phyloP scores from a whole-genome alignment of 2,797 vertebrate species.

The Borostomias antarcticus region DNA sequence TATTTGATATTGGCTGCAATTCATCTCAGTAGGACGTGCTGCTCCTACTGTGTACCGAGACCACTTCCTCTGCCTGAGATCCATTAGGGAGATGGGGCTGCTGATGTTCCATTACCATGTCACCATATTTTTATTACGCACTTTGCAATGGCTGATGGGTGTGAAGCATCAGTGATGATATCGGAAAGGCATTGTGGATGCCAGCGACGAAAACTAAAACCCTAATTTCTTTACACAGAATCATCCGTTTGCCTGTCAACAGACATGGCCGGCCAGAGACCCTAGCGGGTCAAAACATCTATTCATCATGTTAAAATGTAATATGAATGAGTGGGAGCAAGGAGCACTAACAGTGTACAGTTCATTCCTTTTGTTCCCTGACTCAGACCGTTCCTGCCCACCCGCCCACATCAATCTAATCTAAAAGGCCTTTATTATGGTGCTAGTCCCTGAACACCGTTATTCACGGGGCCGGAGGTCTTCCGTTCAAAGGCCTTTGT shows the following conservation, averaged over 20 bases:
- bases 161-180: too few relatives aligned
- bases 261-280: not conserved
- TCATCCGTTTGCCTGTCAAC: not conserved
- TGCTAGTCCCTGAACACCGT: not conserved
- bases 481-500: conserved; percentile 27
- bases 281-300: not conserved
- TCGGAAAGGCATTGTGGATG: too few relatives aligned
- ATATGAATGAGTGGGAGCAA: conserved; percentile 37
- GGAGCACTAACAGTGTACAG: conserved; percentile 23
- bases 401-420: not conserved
- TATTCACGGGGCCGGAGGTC: conserved; percentile 15
- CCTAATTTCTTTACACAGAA: too few relatives aligned
- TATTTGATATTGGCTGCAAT: too few relatives aligned
- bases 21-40: too few relatives aligned
- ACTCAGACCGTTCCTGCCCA: not conserved
- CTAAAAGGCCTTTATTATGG: not conserved
- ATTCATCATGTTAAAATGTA: conserved; percentile 28
- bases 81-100: too few relatives aligned
- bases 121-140: too few relatives aligned
- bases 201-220: too few relatives aligned
- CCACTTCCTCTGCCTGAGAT: too few relatives aligned
- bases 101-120: too few relatives aligned
- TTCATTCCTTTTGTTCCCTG: not conserved
- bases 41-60: too few relatives aligned
- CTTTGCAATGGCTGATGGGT: too few relatives aligned